Evolutionary conservation across 2,113 vertebrate genomes (phyloP).

Genomic region (Malurus elegans): DNA sequence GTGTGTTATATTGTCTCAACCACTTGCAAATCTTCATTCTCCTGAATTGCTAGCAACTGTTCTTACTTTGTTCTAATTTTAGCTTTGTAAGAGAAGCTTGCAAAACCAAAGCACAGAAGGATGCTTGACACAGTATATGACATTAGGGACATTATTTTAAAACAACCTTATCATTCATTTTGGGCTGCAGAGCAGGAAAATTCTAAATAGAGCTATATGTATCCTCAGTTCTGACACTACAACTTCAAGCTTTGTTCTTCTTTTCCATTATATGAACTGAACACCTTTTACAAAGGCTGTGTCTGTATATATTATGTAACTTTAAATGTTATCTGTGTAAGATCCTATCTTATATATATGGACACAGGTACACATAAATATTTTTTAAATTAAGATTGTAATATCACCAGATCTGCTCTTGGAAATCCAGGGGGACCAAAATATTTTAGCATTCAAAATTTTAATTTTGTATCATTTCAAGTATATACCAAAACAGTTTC

Average conservation of each 20-base stretch:
- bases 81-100: neutral
- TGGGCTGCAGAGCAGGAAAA: neutral
- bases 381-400: constrained; percentile 69
- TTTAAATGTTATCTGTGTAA: constrained; percentile 60
- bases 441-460: constrained; percentile 73
- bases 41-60: neutral
- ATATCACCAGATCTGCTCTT: constrained; percentile 71
- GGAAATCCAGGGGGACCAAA: constrained; percentile 79
- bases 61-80: neutral
- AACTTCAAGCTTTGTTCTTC: constrained; percentile 50
- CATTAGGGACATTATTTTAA: neutral
- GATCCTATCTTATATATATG: constrained; percentile 58
- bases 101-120: neutral
- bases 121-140: neutral
- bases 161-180: neutral
- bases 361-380: constrained; percentile 43
- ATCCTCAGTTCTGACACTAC: constrained; percentile 15
- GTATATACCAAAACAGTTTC: constrained; percentile 71
- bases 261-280: constrained; percentile 46
- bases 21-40: neutral
- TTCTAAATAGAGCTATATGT: neutral
- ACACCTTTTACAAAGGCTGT: constrained; percentile 62
- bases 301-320: constrained; percentile 62
- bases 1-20: neutral
- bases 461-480: constrained; percentile 77